Base-by-base conservation (phyloP, 2,797 vertebrate species). In the Bovichtus variegatus region DNA sequence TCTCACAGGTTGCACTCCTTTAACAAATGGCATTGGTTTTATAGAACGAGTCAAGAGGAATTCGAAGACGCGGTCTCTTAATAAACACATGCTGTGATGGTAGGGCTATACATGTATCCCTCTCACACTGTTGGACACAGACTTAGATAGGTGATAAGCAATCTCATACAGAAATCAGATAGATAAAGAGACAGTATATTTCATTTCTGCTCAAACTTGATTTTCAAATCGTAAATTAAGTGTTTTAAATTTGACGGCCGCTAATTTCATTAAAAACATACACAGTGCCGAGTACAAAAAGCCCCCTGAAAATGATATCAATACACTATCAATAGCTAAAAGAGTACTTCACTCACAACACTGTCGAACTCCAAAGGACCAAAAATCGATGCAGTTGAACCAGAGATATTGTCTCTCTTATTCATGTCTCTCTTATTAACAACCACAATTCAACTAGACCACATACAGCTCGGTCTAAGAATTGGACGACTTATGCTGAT, bases 11-110 rank as follows among this genome's bases (percentile, higher is more conserved):
- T 79, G 49, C 1, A 49, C 80, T 82, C 36, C 66, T 84, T 89
- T 75, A 71, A 75, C 86, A 74, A 74, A 75, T 73, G 74, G 87
- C 83, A 81, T 74, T 34, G 65, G 69, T 73, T 76, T 72, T 60
- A 53, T 9, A 60, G 62, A 67, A 69, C 8, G 12, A 78, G 66
- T 78, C 74, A 57, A 83, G 66, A 51, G 55, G 43, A 69, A 74
- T 76, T 65, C 11, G 0, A 64, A 72, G 70, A 76, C 34, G 10
- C 25, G 2, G 36, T 44, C 53, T 47, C 59, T 73, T 43, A 51
- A 16, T 38, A 27, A 81, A 66, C 40, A 36, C 15, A 13, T 31
- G 71, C 73, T 69, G 62, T 15, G 40, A 76, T 23, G 36, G 34
- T 12, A n/a, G 25, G 19, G 31, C 3, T 19, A 3, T 36, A 50